Base-by-base conservation (phyloP, 92 coral and sea anemone genomes). In the Siderastrea siderea region DNA sequence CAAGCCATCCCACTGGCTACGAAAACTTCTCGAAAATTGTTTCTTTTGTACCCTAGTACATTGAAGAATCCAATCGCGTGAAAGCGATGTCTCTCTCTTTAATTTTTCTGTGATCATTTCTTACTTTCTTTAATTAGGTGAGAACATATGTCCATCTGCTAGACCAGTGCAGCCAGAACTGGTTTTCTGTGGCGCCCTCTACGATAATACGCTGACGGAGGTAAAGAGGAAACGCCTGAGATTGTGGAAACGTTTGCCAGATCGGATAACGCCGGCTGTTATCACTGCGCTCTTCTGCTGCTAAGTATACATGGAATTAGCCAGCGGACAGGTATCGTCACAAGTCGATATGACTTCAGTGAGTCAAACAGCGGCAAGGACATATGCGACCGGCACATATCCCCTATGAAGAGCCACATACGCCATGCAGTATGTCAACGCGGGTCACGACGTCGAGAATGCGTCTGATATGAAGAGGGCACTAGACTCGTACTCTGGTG, bases 381-480 rank as follows among this genome's bases (percentile, higher is more conserved):
- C 38, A 71, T 82, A 48, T 82, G 68, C 67, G 79, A 54, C 46
- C 77, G 78, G 55, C 78, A 71, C 67, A 82, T 82, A 17, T 68
- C 86, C 50, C 77, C 86, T 61, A 51, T 82, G 54, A 53, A 82
- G n/a, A 82, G 86, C 66, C 79, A 52, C 67, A 82, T 54, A 47
- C 86, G 78, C 49, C 86, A n/a, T n/a, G n/a, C n/a, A 71, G 78
- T 82, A 50, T 66, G 86, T 71, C 77, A 82, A 82, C 68, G 86
- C 17, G 58, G 86, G 86, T 16, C 65, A 82, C 59, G 77, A 82
- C 50, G 78, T 53, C 64, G 67, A 54, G 47, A 71, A 52, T 9
- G 86, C 86, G 50, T 68, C 67, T 7, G 58, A 68, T 14, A 81
- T 81, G 85, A 81, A 81, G 85, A 59, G 13, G 16, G 77, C 85